Evolutionary conservation across 2,797 vertebrate species (phyloP).

Genomic region (Channa striata): DNA sequence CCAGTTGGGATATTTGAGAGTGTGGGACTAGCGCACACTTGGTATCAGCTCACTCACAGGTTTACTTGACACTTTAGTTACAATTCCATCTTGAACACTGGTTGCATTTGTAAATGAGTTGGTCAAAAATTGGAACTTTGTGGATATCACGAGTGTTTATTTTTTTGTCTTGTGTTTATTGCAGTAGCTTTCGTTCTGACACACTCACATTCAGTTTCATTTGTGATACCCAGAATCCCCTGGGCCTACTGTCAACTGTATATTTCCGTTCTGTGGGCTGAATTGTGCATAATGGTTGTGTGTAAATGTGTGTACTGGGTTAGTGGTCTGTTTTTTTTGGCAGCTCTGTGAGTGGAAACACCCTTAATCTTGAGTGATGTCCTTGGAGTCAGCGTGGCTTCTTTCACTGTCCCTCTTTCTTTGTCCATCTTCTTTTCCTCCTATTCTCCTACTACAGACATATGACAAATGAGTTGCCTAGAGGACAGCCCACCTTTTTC

Average conservation of each 20-base stretch:
- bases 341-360: constrained; percentile 48
- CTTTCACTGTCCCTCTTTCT: not conserved
- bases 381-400: constrained; percentile 1
- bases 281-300: constrained; percentile 20
- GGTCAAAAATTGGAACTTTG: not conserved
- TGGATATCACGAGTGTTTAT: not conserved
- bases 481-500: too few species aligned
- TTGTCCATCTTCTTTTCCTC: not conserved
- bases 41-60: not conserved
- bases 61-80: not conserved
- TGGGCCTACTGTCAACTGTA: constrained; percentile 29
- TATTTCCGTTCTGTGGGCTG: constrained; percentile 41
- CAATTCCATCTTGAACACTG: not conserved
- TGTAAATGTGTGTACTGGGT: constrained; percentile 6
- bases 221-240: constrained; percentile 56
- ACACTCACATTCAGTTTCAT: constrained; percentile 23
- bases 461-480: not conserved
- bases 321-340: constrained; percentile 40
- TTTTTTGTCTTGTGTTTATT: constrained; percentile 4
- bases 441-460: not conserved
- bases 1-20: too few species aligned
- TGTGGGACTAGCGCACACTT: not conserved
- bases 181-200: constrained; percentile 14
- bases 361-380: constrained; percentile 1
- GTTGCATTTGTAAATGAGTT: not conserved